A percentile compares a stretch with the other conserved stretches of the same genome.
Conservation (phyloP, 2,888 invertebrate genomes). For the Eurois occulta region DNA sequence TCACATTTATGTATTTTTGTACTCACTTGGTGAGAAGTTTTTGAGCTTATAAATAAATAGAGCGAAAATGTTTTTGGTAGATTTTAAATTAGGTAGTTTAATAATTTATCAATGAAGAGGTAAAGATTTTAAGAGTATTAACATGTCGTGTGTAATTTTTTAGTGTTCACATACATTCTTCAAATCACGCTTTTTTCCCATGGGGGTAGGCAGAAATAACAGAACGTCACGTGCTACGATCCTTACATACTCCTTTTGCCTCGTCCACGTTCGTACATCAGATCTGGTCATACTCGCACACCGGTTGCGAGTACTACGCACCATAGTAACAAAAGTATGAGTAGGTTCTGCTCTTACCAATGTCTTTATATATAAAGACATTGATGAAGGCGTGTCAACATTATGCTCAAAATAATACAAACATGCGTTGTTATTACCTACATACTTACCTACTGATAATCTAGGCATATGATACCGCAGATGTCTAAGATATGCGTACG, state of each 20-base stretch:
- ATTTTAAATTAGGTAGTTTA: not conserved
- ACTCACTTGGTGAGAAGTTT: not conserved
- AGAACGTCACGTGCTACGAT: too few relatives aligned
- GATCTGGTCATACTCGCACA: too few relatives aligned
- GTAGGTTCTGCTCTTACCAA: not conserved
- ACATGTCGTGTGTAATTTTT: not conserved
- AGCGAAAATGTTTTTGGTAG: not conserved
- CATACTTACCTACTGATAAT: not conserved
- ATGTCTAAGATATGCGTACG: not conserved
- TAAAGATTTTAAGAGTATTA: not conserved
- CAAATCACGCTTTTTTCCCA: not conserved
- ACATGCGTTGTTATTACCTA: not conserved
- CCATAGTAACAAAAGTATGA: not conserved
- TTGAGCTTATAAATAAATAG: not conserved
- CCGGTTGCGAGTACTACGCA: too few relatives aligned
- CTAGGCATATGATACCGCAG: not conserved
- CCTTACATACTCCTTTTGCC: too few relatives aligned
- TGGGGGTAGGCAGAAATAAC: too few relatives aligned
- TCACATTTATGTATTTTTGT: slow-evolving; percentile 11
- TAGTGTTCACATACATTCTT: not conserved
- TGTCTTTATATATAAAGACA: too few relatives aligned
- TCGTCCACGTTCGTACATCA: too few relatives aligned
- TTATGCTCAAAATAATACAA: not conserved
- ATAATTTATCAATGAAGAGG: not conserved
- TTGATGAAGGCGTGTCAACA: too few relatives aligned